Percentiles rank a stretch among this genome's conserved stretches.
Evolutionary conservation across 2,797 vertebrate genomes (phyloP).

Genomic region (Erithacus rubecula): DNA sequence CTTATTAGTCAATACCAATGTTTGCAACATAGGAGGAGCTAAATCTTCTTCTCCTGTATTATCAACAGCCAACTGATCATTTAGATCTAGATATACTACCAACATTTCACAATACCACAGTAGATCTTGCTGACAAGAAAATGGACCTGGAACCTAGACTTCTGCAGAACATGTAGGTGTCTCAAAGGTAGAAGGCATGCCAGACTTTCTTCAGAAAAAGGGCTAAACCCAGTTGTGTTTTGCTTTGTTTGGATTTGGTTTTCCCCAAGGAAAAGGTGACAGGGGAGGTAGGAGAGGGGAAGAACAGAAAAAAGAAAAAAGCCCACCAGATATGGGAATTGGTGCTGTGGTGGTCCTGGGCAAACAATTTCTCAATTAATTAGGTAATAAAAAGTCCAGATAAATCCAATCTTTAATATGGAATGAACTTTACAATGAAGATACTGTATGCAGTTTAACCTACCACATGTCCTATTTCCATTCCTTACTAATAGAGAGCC

Average conservation of each 20-base stretch:
- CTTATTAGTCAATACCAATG: background rate
- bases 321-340: background rate
- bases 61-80: background rate
- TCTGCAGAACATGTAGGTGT: background rate
- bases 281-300: fast-evolving
- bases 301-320: background rate
- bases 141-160: background rate
- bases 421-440: background rate
- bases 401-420: background rate
- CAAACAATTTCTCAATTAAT: background rate
- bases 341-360: background rate
- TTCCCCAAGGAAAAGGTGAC: background rate
- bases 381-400: background rate
- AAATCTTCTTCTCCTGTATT: background rate
- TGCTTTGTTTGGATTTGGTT: background rate
- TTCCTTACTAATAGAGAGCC: background rate
- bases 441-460: background rate
- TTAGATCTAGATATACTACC: background rate
- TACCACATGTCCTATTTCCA: background rate
- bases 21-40: background rate
- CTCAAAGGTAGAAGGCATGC: background rate
- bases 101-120: background rate
- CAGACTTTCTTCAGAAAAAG: background rate
- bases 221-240: background rate
- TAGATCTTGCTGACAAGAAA: background rate